Evolutionary conservation across 2,888 invertebrate species (phyloP).

Genomic region (Sarcophaga carnaria): DNA sequence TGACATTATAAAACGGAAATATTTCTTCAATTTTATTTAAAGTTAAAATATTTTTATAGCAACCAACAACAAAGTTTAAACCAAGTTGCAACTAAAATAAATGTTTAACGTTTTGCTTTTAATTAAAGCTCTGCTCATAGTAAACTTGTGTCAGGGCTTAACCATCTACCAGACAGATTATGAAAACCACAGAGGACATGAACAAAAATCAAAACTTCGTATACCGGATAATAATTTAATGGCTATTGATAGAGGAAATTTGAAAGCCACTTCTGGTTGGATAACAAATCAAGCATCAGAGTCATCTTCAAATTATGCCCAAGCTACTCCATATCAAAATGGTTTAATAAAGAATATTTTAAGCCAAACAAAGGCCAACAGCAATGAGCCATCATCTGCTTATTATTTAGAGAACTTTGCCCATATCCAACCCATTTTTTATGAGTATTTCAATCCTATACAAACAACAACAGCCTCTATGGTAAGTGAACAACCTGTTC

Average conservation of each 20-base stretch:
- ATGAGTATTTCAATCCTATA: conserved; percentile 2
- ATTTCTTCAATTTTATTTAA: background rate
- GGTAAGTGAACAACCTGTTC: conserved; percentile 46
- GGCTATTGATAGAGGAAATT: too few relatives aligned
- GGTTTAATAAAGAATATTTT: conserved; percentile 9
- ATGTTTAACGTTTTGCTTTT: conserved; percentile 18
- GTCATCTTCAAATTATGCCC: background rate
- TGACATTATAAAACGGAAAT: conserved; percentile 25
- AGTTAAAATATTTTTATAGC: background rate
- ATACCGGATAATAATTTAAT: background rate
- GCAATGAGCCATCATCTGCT: too few relatives aligned
- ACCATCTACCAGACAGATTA: conserved; percentile 30
- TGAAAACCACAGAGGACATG: background rate
- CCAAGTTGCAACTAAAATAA: background rate
- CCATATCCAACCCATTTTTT: conserved; percentile 8
- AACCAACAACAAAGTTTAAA: background rate
- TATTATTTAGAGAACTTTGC: background rate
- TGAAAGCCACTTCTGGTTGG: too few relatives aligned
- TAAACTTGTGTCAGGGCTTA: conserved; percentile 41
- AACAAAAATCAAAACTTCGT: background rate
- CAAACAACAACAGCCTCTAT: background rate
- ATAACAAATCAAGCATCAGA: background rate
- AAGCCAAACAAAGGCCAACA: background rate
- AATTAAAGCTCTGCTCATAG: conserved; percentile 35
- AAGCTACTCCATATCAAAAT: background rate